Conservation (phyloP, 2,888 invertebrate genomes). For the Drosophila prostipennis region DNA sequence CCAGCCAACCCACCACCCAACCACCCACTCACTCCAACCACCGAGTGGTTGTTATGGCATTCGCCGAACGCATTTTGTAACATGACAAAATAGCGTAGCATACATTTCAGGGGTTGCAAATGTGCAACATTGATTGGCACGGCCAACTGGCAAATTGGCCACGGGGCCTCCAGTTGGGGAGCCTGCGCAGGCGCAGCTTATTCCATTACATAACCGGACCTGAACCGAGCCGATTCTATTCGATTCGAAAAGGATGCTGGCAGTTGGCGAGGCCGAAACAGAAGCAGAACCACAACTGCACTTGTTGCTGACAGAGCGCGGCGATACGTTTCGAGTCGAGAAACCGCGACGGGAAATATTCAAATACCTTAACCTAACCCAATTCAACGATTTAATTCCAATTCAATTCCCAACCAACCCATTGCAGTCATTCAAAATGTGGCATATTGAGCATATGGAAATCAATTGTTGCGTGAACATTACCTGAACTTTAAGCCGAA, state of each 20-base stretch:
- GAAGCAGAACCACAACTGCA: slow-evolving; percentile 68
- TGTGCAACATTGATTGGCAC: slow-evolving; percentile 70
- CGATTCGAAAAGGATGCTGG: slow-evolving; percentile 14
- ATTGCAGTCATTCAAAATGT: slow-evolving; percentile 61
- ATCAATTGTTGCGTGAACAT: slow-evolving; percentile 70
- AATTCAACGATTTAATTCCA: background rate
- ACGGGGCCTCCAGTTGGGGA: slow-evolving; percentile 46
- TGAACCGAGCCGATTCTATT: background rate
- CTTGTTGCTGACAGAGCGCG: slow-evolving; percentile 80
- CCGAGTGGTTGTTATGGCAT: slow-evolving; percentile 75
- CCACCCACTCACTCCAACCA: slow-evolving; percentile 5
- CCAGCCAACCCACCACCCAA: background rate
- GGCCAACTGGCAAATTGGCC: slow-evolving; percentile 50
- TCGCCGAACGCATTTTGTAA: slow-evolving; percentile 61
- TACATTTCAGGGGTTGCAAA: slow-evolving; percentile 78
- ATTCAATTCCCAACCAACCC: background rate
- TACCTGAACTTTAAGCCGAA: slow-evolving; percentile 56
- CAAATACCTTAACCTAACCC: background rate
- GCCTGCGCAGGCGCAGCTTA: slow-evolving; percentile 73
- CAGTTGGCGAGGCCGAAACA: slow-evolving; percentile 17
- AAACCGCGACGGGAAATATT: slow-evolving; percentile 25
- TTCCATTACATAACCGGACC: slow-evolving; percentile 54
- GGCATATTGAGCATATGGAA: slow-evolving; percentile 59
- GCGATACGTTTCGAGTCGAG: background rate
- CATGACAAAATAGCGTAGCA: slow-evolving; percentile 67